Evolutionary conservation across 2,888 invertebrate genomes (phyloP), one percentile per base, ranked within the genome.

Genomic region (Eupithecia inturbata): DNA sequence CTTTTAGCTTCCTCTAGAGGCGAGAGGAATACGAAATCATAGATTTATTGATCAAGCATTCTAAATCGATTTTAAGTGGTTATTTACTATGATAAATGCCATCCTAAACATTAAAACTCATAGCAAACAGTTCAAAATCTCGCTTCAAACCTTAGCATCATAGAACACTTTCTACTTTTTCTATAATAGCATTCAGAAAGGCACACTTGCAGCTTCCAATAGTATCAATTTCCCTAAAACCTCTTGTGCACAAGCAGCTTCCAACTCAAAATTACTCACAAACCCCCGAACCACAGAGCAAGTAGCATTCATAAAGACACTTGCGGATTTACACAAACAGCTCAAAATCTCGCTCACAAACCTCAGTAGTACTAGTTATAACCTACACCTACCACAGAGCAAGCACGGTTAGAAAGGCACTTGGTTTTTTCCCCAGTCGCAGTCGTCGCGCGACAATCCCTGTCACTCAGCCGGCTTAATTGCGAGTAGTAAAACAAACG

Each of bases 381-480:
- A 75, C 71, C 62, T n/a, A 63, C 67, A 60, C 72, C 63, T 63
- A 72, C 69, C 19, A 68, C 74, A 68, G 19, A 64, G 68, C 57
- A 33, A 31, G 41, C 28, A 39, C 45, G 53, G 62, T 39, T 39
- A 31, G 62, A 22, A 33, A 36, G 36, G 64, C 64, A 41, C 70
- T 72, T 60, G 62, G 75, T 71, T 85, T 82, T 87, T 88, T 88
- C 85, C 87, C 49, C 49, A 53, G 86, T 78, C 86, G 79, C 49
- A 49, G 86, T 78, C 86, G 79, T 79, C 81, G 83, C 85, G 91
- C 88, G 92, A 93, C 92, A 94, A 93, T 92, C 91, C 91, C 88
- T 88, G 89, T 91, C 93, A 93, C 93, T 93, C 93, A 91, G 91
- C 88, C 91, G 88, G 88, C 88, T 92, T 94, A 94, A 94, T 93